Conservation (phyloP, 2,888 invertebrate species). For the Arctia plantaginis region DNA sequence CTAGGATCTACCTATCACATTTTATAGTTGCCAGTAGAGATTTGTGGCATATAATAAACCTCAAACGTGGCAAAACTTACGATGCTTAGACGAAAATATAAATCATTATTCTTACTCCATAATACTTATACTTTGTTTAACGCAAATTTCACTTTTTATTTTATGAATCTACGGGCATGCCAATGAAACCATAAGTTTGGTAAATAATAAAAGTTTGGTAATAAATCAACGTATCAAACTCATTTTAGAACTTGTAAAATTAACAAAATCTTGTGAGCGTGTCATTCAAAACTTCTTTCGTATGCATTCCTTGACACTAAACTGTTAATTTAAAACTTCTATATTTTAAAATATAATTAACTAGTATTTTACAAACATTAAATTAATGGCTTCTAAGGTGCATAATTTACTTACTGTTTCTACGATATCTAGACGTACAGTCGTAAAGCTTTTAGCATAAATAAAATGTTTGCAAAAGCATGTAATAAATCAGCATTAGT, state of each 20-base stretch:
- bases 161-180: neutral
- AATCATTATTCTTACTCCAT: slow-evolving; percentile 20
- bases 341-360: neutral
- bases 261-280: neutral
- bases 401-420: slow-evolving; percentile 47
- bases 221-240: neutral
- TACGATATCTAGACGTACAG: slow-evolving; percentile 30
- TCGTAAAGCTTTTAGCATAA: slow-evolving; percentile 53
- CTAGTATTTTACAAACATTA: slow-evolving; percentile 15
- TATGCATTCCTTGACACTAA: neutral
- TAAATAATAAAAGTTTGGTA: neutral
- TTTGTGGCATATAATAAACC: slow-evolving; percentile 43
- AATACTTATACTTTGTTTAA: slow-evolving; percentile 3
- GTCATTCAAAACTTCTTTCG: neutral
- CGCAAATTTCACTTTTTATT: neutral
- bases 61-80: slow-evolving; percentile 42
- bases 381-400: slow-evolving; percentile 36
- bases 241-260: neutral
- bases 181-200: neutral
- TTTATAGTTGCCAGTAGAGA: slow-evolving; percentile 39
- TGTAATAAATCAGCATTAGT: slow-evolving; percentile 55
- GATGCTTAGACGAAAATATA: slow-evolving; percentile 27
- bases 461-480: slow-evolving; percentile 49
- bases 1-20: slow-evolving; percentile 47
- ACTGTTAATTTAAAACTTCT: neutral